These are phyloP conservation scores for Antennarius striatus DNA, from an alignment of 2,113 vertebrate genomes.

Conservation along the genomic window DNA sequence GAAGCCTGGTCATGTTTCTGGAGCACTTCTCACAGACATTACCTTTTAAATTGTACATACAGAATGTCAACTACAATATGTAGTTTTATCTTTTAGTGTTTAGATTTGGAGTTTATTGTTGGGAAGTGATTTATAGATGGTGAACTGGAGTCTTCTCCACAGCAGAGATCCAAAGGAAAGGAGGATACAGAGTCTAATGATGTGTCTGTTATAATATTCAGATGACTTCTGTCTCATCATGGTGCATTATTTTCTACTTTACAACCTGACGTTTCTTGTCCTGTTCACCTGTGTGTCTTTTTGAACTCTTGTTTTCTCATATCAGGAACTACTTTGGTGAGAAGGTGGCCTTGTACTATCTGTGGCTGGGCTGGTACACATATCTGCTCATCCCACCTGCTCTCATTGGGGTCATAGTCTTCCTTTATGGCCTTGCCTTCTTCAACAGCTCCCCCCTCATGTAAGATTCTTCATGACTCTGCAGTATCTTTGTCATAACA, in stretches of 20 bases:
- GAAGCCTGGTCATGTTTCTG: too few relatives aligned
- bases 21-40: too few relatives aligned
- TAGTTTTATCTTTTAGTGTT: too few relatives aligned
- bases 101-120: too few relatives aligned
- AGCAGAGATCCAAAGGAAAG: too few relatives aligned
- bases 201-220: too few relatives aligned
- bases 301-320: conserved; percentile 67
- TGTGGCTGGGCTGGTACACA: conserved; percentile 98
- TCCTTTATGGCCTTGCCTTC: conserved; percentile 82
- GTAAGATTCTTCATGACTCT: conserved; percentile 81
- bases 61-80: too few relatives aligned
- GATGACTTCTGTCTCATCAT: not conserved
- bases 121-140: too few relatives aligned
- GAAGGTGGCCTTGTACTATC: conserved; percentile 92
- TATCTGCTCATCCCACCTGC: conserved; percentile 84
- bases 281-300: conserved; percentile 2
- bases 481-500: conserved; percentile 20
- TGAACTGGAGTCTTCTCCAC: too few relatives aligned
- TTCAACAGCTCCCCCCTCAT: conserved; percentile 88
- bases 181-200: too few relatives aligned
- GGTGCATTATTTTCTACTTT: too few relatives aligned
- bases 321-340: conserved; percentile 91
- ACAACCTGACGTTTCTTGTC: not conserved
- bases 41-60: too few relatives aligned
- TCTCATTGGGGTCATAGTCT: conserved; percentile 72